Evolutionary conservation across 2,113 vertebrate genomes (phyloP), one percentile per base, ranked within the genome.

Genomic region (Alosa alosa): DNA sequence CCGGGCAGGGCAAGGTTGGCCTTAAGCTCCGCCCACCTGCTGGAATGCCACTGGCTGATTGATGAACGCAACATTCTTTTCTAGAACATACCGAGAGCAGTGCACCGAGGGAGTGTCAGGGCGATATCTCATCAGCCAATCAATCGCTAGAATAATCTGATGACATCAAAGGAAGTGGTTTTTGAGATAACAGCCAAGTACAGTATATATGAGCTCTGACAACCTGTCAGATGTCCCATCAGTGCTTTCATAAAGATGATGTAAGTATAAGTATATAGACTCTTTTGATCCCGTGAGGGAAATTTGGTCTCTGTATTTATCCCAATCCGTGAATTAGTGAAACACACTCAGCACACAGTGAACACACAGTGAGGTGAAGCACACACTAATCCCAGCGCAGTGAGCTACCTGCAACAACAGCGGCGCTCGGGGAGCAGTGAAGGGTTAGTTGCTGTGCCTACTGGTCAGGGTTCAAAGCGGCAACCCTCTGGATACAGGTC

Each of bases 31-130:
- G 4, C 50, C 78, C 4, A 60, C 6, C 50, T 82, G 81, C 25
- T 50, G 64, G n/a, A 45, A 81, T 82, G 81, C 64, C 36, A 84
- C 44, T 49, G 22, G 39, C 20, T 83, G 82, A 86, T 83, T 86
- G 82, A 83, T 86, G 82, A 44, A 81, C 60, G 36, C 64, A 72
- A 31, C 64, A 72, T 72, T 72, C 64, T 72, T 72, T 72, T 72
- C n/a, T 11, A 25, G 64, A 72, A 72, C 64, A 72, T 31, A 72
- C n/a, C n/a, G 10, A 11, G n/a, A 72, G 6, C n/a, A 11, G 22
- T 52, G 50, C 11, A 11, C 13, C 50, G 50, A 52, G 50, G 50
- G 50, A 52, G 15, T 3, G 11, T 52, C n/a, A 72, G 6, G 22
- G 20, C 18, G 7, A 25, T 72, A 72, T 72, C 64, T 31, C 64